Base-by-base conservation (phyloP, 1,140 invertebrate species). In the Asobara japonica region DNA sequence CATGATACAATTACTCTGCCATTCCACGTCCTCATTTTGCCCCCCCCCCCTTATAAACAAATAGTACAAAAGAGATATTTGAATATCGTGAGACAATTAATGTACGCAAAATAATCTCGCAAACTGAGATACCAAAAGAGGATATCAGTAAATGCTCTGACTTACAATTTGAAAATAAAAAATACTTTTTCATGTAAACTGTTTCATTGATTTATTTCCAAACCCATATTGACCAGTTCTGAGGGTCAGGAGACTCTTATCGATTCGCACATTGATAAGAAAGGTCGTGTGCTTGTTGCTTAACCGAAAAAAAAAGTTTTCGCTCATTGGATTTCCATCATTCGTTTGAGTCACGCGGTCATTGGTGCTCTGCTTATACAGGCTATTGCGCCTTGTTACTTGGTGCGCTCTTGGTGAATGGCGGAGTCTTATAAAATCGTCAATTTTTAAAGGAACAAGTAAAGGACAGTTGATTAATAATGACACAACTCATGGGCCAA, bases 401-500 rank as follows among this genome's bases (percentile, higher is more conserved):
- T 25, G 16, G 36, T 38, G 11, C 25, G 11, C 10, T 41, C 18
- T 22, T 1, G 31, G 22, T 10, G 64, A 65, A 6, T 20, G 20
- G 20, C 30, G 7, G 11, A 8, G 13, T 5, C 20, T 16, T 16
- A 10, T 10, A 64, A 73, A 68, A 64, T 20, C 31, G n/a, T 45
- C 8, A 29, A 41, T 65, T 31, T 73, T 30, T 30, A 8, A 31
- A 7, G 18, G 13, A 38, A 11, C 38, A 27, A 16, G 18, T 41
- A 1, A 29, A 60, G 1, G 18, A 60, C 18, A 60, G 7, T 65
- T 22, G 16, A 16, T 30, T 31, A 29, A 78, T 56, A 69, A 86
- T 86, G 83, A 79, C 83, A 51, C 76, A 76, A 67, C 66, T 84
- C 11, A 65, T 82, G 5, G 68, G 60, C 27, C 76, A 77, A 48